A percentile compares a stretch with the other conserved stretches of the same genome.
Evolutionary conservation across 2,113 vertebrate species (phyloP).

Genomic region (Stigmatopora nigra): DNA sequence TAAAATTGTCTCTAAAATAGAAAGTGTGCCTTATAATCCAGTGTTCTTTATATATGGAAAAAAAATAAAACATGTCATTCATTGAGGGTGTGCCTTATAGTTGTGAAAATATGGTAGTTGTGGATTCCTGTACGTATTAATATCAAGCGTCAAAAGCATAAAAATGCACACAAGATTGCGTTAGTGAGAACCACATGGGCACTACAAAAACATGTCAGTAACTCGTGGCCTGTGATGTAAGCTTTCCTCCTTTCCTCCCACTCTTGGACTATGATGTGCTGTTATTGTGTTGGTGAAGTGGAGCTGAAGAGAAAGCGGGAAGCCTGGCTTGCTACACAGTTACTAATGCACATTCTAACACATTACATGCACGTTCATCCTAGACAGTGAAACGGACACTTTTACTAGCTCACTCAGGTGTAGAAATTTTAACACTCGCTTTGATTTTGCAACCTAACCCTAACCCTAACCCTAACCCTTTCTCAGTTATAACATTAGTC

Average conservation of each 20-base stretch:
- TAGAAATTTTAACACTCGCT: background rate
- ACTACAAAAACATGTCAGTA: slow-evolving; percentile 34
- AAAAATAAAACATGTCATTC: too few species aligned
- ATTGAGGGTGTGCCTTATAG: too few species aligned
- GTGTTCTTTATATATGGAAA: too few species aligned
- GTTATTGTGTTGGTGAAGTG: slow-evolving; percentile 58
- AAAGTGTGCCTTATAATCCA: too few species aligned
- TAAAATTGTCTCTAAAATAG: too few species aligned
- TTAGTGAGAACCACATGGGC: slow-evolving; percentile 28
- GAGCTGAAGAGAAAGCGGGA: slow-evolving; percentile 55
- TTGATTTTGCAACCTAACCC: background rate
- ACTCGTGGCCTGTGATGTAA: slow-evolving; percentile 5
- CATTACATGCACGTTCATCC: background rate
- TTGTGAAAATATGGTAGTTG: too few species aligned
- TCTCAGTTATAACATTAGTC: background rate
- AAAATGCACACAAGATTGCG: background rate
- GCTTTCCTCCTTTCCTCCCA: background rate
- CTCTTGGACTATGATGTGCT: slow-evolving; percentile 21
- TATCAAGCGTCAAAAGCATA: background rate
- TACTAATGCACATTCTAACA: slow-evolving; percentile 40
- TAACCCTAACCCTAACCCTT: background rate
- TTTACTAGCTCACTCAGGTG: background rate
- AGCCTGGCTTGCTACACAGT: slow-evolving; percentile 38
- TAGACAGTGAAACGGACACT: slow-evolving; percentile 1
- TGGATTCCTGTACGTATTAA: too few species aligned